Evolutionary conservation across 2,888 invertebrate species (phyloP), one percentile per base, ranked within the genome.

Genomic region (Eledona agricola): DNA sequence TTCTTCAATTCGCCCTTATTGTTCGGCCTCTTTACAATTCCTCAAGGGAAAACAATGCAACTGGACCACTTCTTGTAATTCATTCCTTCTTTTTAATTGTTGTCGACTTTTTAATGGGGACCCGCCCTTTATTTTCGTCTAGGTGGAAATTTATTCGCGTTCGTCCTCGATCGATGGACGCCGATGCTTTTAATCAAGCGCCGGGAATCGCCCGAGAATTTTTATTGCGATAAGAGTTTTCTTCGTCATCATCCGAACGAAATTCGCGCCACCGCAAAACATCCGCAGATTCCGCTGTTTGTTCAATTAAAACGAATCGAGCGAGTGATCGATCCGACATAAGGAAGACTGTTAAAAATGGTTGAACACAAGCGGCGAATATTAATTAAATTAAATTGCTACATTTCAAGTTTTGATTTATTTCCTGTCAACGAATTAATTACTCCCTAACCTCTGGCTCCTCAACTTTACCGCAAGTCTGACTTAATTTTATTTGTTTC

Each of bases 321-420:
- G n/a, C n/a, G n/a, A n/a, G n/a, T n/a, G n/a, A n/a, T n/a, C n/a
- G n/a, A n/a, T n/a, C n/a, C n/a, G n/a, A n/a, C n/a, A n/a, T n/a
- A n/a, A n/a, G n/a, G n/a, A n/a, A n/a, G n/a, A n/a, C n/a, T n/a
- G n/a, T 4, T 19, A 19, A 19, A 19, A 25, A 25, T 25, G 25
- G 25, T 42, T 42, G 26, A 26, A 38, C 29, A 22, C n/a, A 50
- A 32, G 25, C 52, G 55, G 40, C 53, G 43, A 56, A 61, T 66
- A 66, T 66, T 66, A 64, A 66, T 66, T 66, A 64, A 63, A 61
- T 60, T 58, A 61, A 66, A 66, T 66, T 65, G 64, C 65, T 62
- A 61, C 60, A 60, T 64, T 64, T 64, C 60, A 59, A 62, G 56
- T 56, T 55, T 50, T 66, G 66, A 66, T 66, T 66, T 66, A 66